Base-by-base conservation (phyloP, 2,113 vertebrate genomes). In the Pitta sordida region DNA sequence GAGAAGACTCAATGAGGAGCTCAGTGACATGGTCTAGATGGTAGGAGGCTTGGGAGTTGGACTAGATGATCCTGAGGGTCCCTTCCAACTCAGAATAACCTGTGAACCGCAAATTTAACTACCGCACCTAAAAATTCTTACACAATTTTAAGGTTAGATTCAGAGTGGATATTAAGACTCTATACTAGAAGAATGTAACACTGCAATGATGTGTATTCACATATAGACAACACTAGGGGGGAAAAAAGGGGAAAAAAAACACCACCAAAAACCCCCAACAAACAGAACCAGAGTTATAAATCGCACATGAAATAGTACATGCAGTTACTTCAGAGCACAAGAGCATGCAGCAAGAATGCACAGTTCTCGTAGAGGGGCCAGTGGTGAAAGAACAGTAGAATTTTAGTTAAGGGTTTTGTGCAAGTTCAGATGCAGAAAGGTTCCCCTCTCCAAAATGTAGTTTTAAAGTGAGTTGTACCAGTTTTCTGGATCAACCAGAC, bases 201-300 rank as follows among this genome's bases (percentile, higher is more conserved):
- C 24, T 53, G 6, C 30, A 75, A 56, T 41, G 21, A 52, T 15
- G 6, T 37, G 44, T 64, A n/a, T 13, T 32, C 12, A 46, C 7
- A 51, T 2, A 44, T 3, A 32, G 19, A 91, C 4, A 83, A 52
- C 3, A 13, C 5, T 11, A 21, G 8, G 7, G 22, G 5, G 2
- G 0, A 10, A 21, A 32, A 29, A 37, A 27, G 2, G 3, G 2
- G 44, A 7, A 22, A 8, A 4, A 2, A 7, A 3, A 3, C 23
- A 39, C 19, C 44, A 20, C 44, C 18, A 23, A n/a, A 39, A 26
- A 48, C 4, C 0, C 9, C 44, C 67, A 46, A 26, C 7, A 24
- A 15, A 32, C 24, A 46, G 29, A 69, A 22, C 4, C 7, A 34
- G 18, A 86, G 16, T 23, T 81, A 29, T 15, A 55, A 22, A 62